Evolutionary conservation across 2,888 invertebrate species (phyloP).

Genomic region (Phortica okadai): DNA sequence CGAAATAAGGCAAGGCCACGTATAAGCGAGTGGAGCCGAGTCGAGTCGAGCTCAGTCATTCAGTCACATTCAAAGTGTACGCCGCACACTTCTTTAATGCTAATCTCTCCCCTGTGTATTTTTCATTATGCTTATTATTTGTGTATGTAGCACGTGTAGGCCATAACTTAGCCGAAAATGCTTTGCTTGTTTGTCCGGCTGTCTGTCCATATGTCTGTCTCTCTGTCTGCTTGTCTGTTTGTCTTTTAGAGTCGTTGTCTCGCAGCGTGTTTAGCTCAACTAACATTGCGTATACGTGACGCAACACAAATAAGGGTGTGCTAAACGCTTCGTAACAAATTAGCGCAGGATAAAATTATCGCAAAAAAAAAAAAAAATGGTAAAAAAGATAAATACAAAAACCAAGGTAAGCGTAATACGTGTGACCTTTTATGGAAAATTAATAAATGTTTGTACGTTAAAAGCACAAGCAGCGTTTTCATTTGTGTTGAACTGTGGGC

Average conservation of each 20-base stretch:
- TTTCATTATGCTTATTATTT: slow-evolving; percentile 73
- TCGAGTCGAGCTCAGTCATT: background rate
- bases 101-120: slow-evolving; percentile 73
- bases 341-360: slow-evolving; percentile 43
- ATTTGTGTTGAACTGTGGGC: background rate
- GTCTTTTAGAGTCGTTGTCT: background rate
- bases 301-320: slow-evolving; percentile 47
- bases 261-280: slow-evolving; percentile 34
- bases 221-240: slow-evolving; percentile 1
- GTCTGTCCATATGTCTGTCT: background rate
- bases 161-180: slow-evolving; percentile 62
- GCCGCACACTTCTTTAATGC: slow-evolving; percentile 54
- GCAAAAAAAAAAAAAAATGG: slow-evolving; percentile 3
- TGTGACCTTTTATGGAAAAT: slow-evolving; percentile 53
- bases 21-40: background rate
- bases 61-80: background rate
- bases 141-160: slow-evolving; percentile 69
- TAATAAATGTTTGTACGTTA: slow-evolving; percentile 60
- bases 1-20: background rate
- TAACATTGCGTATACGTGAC: slow-evolving; percentile 71
- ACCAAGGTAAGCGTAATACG: slow-evolving; percentile 1
- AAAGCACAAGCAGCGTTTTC: background rate
- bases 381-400: slow-evolving; percentile 53
- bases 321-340: slow-evolving; percentile 58
- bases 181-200: background rate